Conservation (phyloP, 2,797 vertebrate species). For the Luscinia megarhynchos region DNA sequence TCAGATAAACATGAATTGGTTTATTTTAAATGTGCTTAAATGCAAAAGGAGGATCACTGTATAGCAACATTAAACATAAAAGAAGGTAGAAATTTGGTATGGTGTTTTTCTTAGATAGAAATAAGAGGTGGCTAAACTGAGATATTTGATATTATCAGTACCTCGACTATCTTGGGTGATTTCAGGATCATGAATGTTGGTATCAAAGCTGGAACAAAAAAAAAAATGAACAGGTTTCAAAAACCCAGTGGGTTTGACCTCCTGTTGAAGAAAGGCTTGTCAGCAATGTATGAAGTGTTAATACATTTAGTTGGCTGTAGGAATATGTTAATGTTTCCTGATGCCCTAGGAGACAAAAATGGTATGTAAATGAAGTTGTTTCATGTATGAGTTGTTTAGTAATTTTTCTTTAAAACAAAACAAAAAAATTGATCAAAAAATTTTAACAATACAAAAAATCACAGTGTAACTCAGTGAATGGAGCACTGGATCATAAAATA, state of each 20-base stretch:
- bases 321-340: neutral
- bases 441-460: neutral
- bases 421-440: neutral
- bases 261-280: neutral
- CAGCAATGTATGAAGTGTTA: neutral
- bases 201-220: neutral
- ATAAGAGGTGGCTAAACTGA: neutral
- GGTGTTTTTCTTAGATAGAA: neutral
- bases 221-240: neutral
- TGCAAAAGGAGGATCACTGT: neutral
- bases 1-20: neutral
- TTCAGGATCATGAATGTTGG: neutral
- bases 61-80: neutral
- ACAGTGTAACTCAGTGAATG: neutral
- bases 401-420: neutral
- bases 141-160: neutral
- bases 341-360: neutral
- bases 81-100: neutral
- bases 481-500: neutral
- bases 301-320: neutral
- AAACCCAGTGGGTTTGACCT: neutral
- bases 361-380: neutral
- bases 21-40: neutral
- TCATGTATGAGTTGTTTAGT: neutral
- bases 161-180: neutral